phyloP scores from a whole-genome alignment of 2,113 vertebrate species.

The Tupaia tana region DNA sequence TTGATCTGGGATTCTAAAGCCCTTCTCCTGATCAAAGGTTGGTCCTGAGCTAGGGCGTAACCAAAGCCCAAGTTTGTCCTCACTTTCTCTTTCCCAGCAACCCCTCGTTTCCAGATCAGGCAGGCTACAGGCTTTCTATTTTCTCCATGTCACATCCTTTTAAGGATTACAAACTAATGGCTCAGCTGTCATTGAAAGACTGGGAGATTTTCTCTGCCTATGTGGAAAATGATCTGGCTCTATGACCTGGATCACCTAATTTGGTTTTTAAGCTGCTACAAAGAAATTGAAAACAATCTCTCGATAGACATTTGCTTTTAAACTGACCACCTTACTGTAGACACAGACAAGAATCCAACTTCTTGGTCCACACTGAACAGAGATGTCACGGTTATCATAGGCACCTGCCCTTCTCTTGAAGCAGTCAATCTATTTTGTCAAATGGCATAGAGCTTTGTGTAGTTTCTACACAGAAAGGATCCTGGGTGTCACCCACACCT shows the following conservation, averaged over 20 bases:
- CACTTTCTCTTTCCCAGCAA: neutral
- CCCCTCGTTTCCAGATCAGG: neutral
- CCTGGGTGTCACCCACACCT: neutral
- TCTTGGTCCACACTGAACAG: neutral
- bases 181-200: neutral
- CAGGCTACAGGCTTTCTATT: neutral
- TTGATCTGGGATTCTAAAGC: neutral
- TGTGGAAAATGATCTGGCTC: neutral
- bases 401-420: neutral
- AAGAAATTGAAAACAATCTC: neutral
- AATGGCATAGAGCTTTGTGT: neutral
- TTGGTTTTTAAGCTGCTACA: neutral
- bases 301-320: neutral
- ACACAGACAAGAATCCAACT: neutral
- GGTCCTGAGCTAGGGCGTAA: neutral
- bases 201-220: neutral
- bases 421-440: neutral
- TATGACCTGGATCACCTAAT: neutral
- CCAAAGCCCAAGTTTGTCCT: neutral
- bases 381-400: rapidly evolving
- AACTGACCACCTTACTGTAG: neutral
- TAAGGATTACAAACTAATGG: neutral
- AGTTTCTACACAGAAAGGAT: neutral
- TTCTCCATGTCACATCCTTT: neutral
- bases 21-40: neutral